Evolutionary conservation across 1,140 invertebrate genomes (phyloP).

Genomic region (Drosophila melanica): DNA sequence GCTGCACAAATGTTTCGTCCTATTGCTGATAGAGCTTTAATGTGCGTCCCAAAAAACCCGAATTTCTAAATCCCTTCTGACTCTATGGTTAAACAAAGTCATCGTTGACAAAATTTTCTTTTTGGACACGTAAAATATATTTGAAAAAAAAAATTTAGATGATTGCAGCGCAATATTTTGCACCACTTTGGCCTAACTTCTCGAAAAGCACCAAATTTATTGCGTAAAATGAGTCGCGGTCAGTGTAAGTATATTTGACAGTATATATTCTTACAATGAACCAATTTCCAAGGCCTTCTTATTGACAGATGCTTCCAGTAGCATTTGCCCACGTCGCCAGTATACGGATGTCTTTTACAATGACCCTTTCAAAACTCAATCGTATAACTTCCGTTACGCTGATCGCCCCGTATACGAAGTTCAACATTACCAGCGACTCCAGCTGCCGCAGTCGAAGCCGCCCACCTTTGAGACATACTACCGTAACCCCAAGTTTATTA

Average conservation of each 20-base stretch:
- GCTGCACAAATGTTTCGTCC: constrained; percentile 34
- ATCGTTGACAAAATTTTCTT: constrained; percentile 43
- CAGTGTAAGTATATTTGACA: constrained; percentile 41
- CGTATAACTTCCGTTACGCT: constrained; percentile 78
- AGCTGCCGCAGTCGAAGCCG: constrained; percentile 1
- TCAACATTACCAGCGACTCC: constrained; percentile 46
- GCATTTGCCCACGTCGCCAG: constrained; percentile 32
- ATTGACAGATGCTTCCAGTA: constrained; percentile 29
- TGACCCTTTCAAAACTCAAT: constrained; percentile 80
- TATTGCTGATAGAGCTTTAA: constrained; percentile 59
- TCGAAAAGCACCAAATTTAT: constrained; percentile 54
- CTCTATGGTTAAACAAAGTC: constrained; percentile 27
- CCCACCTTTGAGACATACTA: constrained; percentile 65
- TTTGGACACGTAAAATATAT: constrained; percentile 34
- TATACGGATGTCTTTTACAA: constrained; percentile 60
- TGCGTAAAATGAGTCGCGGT: constrained; percentile 49
- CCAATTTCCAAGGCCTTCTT: constrained; percentile 15
- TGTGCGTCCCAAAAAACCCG: constrained; percentile 33
- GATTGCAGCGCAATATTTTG: constrained; percentile 37
- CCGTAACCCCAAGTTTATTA: constrained; percentile 60
- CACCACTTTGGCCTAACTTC: constrained; percentile 36
- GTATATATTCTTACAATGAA: neutral
- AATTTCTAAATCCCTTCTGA: neutral
- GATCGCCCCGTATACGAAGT: constrained; percentile 56
- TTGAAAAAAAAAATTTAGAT: constrained; percentile 28